Conservation (phyloP, 2,797 vertebrate genomes). For the Dendrocincla fuliginosa region DNA sequence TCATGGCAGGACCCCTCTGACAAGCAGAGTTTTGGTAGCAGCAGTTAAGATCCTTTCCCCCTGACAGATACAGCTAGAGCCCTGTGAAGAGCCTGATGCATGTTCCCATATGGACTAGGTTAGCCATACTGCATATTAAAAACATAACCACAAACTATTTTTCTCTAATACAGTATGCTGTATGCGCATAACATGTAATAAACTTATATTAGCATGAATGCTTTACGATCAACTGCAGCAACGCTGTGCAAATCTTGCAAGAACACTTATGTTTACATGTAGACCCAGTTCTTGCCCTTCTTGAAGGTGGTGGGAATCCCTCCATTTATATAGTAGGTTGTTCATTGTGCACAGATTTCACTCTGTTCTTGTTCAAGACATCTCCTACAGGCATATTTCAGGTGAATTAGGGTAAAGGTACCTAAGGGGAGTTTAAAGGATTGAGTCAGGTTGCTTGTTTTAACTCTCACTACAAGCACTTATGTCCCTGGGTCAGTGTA, state of each 20-base stretch:
- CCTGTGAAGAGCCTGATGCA: background rate
- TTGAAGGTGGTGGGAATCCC: background rate
- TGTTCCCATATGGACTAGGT: background rate
- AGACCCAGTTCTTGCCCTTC: background rate
- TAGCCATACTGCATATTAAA: background rate
- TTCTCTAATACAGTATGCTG: background rate
- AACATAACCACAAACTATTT: background rate
- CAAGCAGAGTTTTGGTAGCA: background rate
- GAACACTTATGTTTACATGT: background rate
- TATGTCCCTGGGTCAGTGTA: background rate
- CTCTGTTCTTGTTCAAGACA: background rate
- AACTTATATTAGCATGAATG: background rate
- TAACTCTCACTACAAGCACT: background rate
- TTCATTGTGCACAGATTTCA: background rate
- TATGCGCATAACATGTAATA: background rate
- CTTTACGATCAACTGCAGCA: background rate
- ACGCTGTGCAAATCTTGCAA: background rate
- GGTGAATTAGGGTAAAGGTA: background rate
- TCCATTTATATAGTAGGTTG: background rate
- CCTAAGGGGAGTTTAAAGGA: background rate
- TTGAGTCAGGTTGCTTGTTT: background rate
- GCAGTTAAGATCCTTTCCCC: background rate
- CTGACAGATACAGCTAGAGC: background rate
- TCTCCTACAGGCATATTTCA: background rate
- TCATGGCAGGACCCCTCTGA: background rate